Conservation (phyloP, 2,888 invertebrate genomes). For the Sminthurides aquaticus region DNA sequence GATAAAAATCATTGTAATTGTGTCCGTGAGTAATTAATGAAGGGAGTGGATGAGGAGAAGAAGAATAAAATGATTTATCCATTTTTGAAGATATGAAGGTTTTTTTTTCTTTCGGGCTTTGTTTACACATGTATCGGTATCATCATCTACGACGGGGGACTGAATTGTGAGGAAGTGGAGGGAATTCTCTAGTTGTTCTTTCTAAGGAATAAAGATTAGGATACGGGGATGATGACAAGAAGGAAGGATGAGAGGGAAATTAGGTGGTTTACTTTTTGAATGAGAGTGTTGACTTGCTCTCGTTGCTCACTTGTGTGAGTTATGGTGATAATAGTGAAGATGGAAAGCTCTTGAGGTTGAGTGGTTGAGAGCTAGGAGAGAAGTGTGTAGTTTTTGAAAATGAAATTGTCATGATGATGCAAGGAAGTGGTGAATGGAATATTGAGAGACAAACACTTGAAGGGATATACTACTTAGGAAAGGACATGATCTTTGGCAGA, state of each 20-base stretch:
- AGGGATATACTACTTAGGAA: background rate
- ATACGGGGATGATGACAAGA: background rate
- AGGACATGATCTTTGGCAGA: too few relatives aligned
- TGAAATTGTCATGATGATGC: background rate
- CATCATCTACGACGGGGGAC: too few relatives aligned
- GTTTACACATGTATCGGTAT: too few relatives aligned
- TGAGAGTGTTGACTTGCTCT: background rate
- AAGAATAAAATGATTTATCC: too few relatives aligned
- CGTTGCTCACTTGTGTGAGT: background rate
- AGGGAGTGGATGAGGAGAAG: too few relatives aligned
- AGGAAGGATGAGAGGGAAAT: background rate
- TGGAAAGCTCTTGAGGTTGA: background rate
- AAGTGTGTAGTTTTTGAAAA: background rate
- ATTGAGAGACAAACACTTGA: background rate
- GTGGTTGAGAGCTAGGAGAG: background rate
- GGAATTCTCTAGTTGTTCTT: too few relatives aligned
- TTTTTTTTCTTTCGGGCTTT: background rate
- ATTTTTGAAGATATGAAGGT: too few relatives aligned
- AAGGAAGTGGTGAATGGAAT: background rate
- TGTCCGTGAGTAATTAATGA: too few relatives aligned
- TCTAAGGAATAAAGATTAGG: too few relatives aligned
- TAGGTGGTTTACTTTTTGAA: background rate
- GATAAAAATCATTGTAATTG: too few relatives aligned
- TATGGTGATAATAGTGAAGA: background rate
- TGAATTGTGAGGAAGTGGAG: too few relatives aligned